phyloP scores from a whole-genome alignment of 2,888 invertebrate genomes.

The Limenitis camilla region DNA sequence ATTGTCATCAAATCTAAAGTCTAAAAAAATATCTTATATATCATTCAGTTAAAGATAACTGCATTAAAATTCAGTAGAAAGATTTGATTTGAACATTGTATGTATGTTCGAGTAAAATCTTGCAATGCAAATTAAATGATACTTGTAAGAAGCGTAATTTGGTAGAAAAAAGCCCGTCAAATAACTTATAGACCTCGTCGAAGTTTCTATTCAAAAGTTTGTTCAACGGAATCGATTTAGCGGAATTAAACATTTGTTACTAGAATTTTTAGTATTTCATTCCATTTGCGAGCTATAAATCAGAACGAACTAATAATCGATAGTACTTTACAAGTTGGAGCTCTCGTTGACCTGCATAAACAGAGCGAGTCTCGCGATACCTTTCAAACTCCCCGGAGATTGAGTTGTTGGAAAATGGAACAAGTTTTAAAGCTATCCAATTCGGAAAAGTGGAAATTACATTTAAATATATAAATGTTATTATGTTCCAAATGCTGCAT shows the following conservation, averaged over 20 bases:
- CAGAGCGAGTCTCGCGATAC: constrained; percentile 17
- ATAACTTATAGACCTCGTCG: too few species aligned
- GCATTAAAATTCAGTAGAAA: too few species aligned
- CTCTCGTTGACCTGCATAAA: constrained; percentile 22
- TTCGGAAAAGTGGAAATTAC: constrained; percentile 12
- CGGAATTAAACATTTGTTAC: neutral
- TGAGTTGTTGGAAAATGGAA: constrained; percentile 17
- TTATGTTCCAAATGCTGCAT: neutral
- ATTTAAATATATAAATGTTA: constrained; percentile 10
- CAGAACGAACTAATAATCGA: constrained; percentile 22
- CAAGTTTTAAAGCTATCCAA: constrained; percentile 20
- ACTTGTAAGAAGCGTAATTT: too few species aligned
- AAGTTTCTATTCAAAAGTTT: too few species aligned
- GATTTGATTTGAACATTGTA: too few species aligned
- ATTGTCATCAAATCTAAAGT: too few species aligned
- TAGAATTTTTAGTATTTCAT: constrained; percentile 6
- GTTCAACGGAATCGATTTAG: neutral
- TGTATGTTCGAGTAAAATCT: too few species aligned
- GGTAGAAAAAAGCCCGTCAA: too few species aligned
- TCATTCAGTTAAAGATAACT: too few species aligned
- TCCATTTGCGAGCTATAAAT: constrained; percentile 13
- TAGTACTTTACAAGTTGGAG: constrained; percentile 20
- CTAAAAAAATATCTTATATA: too few species aligned
- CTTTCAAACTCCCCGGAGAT: constrained; percentile 20
- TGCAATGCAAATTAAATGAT: too few species aligned